Evolutionary conservation across 2,888 invertebrate genomes (phyloP).

Genomic region (Scaptomyza parva): DNA sequence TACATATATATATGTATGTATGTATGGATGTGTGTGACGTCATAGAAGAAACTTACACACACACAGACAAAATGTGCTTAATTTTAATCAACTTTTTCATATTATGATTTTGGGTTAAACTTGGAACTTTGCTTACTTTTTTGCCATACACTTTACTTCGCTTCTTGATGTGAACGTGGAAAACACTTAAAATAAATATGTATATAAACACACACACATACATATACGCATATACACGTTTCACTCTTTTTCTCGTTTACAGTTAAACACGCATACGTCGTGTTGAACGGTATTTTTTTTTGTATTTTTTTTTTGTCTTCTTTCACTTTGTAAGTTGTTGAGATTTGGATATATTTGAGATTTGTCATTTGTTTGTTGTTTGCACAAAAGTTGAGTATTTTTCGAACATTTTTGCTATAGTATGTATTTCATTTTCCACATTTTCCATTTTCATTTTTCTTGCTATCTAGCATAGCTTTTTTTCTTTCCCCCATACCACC

Average conservation of each 20-base stretch:
- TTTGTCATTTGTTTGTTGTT: constrained; percentile 35
- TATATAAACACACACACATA: background rate
- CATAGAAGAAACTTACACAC: background rate
- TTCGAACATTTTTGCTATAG: constrained; percentile 6
- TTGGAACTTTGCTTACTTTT: background rate
- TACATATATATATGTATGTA: constrained; percentile 42
- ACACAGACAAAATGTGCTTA: background rate
- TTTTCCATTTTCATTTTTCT: constrained; percentile 5
- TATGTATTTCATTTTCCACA: constrained; percentile 1
- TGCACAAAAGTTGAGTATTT: constrained; percentile 4
- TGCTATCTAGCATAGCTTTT: constrained; percentile 6
- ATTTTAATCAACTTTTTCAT: background rate
- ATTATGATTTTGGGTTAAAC: background rate
- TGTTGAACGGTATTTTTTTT: constrained; percentile 48
- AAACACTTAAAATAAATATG: background rate
- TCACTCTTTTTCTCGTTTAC: background rate
- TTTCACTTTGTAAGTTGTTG: constrained; percentile 7
- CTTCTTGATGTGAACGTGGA: background rate
- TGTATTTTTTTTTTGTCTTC: too few species aligned
- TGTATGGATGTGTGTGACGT: constrained; percentile 2
- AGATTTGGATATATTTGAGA: constrained; percentile 5
- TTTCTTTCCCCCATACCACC: constrained; percentile 17
- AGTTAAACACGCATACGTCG: constrained; percentile 62
- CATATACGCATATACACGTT: background rate
- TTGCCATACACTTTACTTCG: background rate